Percentiles rank a stretch among this genome's conserved stretches.
These are phyloP conservation scores for Acrobasis consociella DNA, from an alignment of 2,888 invertebrate species.

Conservation along the genomic window DNA sequence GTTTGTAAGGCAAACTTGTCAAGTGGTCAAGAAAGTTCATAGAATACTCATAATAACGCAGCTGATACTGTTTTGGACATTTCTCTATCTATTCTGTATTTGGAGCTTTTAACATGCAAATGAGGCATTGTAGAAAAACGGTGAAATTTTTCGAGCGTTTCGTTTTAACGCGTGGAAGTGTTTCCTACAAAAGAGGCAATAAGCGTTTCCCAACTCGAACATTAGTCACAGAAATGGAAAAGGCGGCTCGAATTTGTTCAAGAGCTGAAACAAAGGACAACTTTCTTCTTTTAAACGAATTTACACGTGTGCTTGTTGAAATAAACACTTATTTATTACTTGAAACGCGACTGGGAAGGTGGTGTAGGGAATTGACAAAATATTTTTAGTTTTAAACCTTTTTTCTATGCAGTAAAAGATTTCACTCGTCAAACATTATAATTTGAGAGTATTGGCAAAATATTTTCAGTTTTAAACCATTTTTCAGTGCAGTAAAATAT, in stretches of 20 bases:
- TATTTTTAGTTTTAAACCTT: background rate
- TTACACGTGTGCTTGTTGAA: slow-evolving; percentile 48
- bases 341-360: slow-evolving; percentile 44
- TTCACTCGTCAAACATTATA: too few species aligned
- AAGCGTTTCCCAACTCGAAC: slow-evolving; percentile 61
- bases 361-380: slow-evolving; percentile 29
- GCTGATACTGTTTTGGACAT: slow-evolving; percentile 19
- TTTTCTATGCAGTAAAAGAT: background rate
- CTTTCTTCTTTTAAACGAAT: slow-evolving; percentile 68
- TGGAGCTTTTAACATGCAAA: slow-evolving; percentile 36
- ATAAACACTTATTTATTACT: slow-evolving; percentile 66
- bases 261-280: slow-evolving; percentile 66
- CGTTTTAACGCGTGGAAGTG: slow-evolving; percentile 52
- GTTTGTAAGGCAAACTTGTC: too few species aligned
- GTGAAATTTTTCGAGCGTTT: slow-evolving; percentile 65
- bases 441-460: background rate
- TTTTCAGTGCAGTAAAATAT: background rate
- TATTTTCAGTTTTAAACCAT: background rate
- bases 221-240: slow-evolving; percentile 71
- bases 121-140: slow-evolving; percentile 37
- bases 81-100: slow-evolving; percentile 22
- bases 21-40: too few species aligned
- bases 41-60: background rate
- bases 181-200: slow-evolving; percentile 57
- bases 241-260: slow-evolving; percentile 62